Evolutionary conservation across 2,797 vertebrate genomes (phyloP).

Genomic region (Bovichtus diacanthus): DNA sequence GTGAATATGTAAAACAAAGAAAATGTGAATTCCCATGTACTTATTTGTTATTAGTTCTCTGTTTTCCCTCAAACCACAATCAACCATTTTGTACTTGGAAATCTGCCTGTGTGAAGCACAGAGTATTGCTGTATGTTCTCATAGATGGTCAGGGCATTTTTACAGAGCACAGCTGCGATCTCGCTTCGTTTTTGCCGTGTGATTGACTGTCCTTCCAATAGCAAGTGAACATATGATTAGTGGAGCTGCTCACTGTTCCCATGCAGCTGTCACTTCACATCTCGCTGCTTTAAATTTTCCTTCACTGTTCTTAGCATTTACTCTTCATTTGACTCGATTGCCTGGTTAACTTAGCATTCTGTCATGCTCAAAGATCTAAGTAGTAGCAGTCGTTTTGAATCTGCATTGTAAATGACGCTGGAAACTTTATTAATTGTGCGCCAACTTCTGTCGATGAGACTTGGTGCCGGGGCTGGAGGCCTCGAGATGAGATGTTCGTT

Average conservation of each 20-base stretch:
- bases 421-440: conserved; percentile 81
- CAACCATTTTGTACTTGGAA: conserved; percentile 82
- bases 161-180: conserved; percentile 78
- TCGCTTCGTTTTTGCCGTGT: conserved; percentile 68
- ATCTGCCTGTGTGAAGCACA: conserved; percentile 75
- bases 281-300: conserved; percentile 46
- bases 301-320: conserved; percentile 26
- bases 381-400: conserved; percentile 58
- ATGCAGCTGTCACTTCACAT: conserved; percentile 72
- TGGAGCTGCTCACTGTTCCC: conserved; percentile 65
- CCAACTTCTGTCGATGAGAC: conserved; percentile 78
- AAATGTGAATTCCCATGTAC: conserved; percentile 83
- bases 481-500: conserved; percentile 78
- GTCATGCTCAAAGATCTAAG: conserved; percentile 36
- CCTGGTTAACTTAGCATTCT: conserved; percentile 41
- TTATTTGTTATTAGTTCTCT: conserved; percentile 82
- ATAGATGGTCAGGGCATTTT: conserved; percentile 76
- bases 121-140: conserved; percentile 73
- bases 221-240: conserved; percentile 78
- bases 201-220: conserved; percentile 79
- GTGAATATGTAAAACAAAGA: conserved; percentile 85
- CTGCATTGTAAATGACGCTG: conserved; percentile 77
- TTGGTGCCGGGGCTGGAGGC: conserved; percentile 74
- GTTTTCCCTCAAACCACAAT: conserved; percentile 83
- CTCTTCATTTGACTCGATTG: conserved; percentile 46